Evolutionary conservation across 2,113 vertebrate species (phyloP).

Genomic region (Seriola dumerili): DNA sequence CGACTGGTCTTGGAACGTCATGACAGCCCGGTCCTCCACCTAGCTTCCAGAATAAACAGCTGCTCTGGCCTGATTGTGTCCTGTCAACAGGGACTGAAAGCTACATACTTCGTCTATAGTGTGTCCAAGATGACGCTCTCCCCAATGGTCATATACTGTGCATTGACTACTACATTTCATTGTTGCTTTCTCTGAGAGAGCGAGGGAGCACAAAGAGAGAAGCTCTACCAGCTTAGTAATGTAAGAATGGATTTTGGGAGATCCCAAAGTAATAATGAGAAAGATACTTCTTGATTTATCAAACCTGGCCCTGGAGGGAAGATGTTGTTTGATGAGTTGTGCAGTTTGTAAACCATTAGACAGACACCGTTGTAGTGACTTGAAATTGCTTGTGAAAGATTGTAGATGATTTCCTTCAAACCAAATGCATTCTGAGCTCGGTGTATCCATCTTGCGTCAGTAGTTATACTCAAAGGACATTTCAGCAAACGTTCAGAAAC

Average conservation of each 20-base stretch:
- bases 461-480: background rate
- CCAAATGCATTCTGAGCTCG: background rate
- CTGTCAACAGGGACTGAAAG: conserved; percentile 67
- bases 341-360: conserved; percentile 39
- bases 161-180: conserved; percentile 41
- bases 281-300: conserved; percentile 30
- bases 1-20: conserved; percentile 72
- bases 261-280: conserved; percentile 47
- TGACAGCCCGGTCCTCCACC: conserved; percentile 65
- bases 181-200: conserved; percentile 26
- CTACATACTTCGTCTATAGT: conserved; percentile 69
- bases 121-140: conserved; percentile 69
- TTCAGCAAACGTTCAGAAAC: background rate
- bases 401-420: too few relatives aligned
- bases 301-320: conserved; percentile 33
- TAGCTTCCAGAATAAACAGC: conserved; percentile 79
- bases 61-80: conserved; percentile 77
- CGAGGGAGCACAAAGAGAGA: background rate
- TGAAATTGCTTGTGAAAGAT: conserved; percentile 21
- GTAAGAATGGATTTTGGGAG: conserved; percentile 38
- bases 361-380: background rate
- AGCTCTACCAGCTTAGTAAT: conserved; percentile 28
- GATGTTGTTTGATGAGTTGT: conserved; percentile 34
- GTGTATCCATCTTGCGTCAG: background rate
- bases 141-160: conserved; percentile 47